Base-by-base conservation (phyloP, 2,888 invertebrate species). In the Dichetophora obliterata region DNA sequence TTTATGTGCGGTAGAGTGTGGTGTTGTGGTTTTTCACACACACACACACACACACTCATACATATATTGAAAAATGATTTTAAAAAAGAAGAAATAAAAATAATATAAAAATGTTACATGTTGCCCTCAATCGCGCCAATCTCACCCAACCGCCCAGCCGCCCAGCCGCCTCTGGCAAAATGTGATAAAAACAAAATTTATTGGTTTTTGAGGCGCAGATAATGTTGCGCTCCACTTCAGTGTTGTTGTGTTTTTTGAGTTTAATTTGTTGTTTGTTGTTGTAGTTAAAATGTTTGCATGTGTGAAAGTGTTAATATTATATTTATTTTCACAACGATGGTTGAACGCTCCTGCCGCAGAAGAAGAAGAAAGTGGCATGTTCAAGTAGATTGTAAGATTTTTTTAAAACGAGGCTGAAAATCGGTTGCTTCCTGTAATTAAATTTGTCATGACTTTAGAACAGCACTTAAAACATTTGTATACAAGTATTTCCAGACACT, bases 121-220 rank as follows among this genome's bases (percentile, higher is more conserved):
- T 31, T 43, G 59, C 61, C 61, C 37, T 54, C 76, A 71, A 65
- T 65, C 6, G 37, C 27, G 54, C 54, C 22, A 50, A 14, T 14
- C 9, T 24, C n/a, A n/a, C n/a, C n/a, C n/a, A n/a, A n/a, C 59
- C 19, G 5, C 37, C 22, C 57, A 16, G 57, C 34, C 66, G 31
- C 9, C 14, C 14, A n/a, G 22, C 31, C 59, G 59, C 70, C 59
- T 48, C 34, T 31, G 68, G 75, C 69, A 50, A 65, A 75, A 70
- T 71, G 76, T 71, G 76, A 76, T 76, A 76, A 76, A 76, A 75
- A 76, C 65, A 54, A 71, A 76, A 76, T 76, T 76, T 76, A 76
- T 76, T 76, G 76, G 70, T 63, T 70, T 76, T 76, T 34, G 76
- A 71, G 69, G 76, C 50, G 70, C 50, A 71, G 76, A 76, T 71